Conservation (phyloP, 1,140 invertebrate genomes). For the Aethina tumida region DNA sequence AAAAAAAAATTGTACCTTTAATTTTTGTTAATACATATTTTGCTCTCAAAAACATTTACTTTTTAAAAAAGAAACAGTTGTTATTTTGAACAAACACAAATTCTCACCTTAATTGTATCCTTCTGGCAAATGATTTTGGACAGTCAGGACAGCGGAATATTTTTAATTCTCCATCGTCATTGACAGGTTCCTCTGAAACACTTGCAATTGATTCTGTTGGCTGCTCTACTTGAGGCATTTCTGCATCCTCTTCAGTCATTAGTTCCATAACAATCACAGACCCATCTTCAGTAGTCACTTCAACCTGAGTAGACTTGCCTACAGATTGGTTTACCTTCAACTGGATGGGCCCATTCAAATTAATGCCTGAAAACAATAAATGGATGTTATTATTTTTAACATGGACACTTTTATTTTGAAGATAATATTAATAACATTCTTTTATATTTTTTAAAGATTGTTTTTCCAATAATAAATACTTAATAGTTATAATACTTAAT, state of each 20-base stretch:
- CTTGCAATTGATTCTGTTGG: background rate
- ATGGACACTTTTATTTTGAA: no score
- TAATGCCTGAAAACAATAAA: conserved; percentile 21
- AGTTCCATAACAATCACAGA: conserved; percentile 38
- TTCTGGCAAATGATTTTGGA: conserved; percentile 45
- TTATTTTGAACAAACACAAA: no score
- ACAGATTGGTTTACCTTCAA: conserved; percentile 33
- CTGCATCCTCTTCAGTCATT: conserved; percentile 32
- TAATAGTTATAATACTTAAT: background rate
- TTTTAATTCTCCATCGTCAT: conserved; percentile 40
- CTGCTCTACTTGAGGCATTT: conserved; percentile 8
- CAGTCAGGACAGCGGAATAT: conserved; percentile 48
- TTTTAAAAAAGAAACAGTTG: no score
- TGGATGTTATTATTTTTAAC: conserved; percentile 1
- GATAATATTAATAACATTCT: no score
- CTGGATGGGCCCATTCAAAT: conserved; percentile 31
- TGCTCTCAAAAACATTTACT: no score
- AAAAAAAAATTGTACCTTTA: no score
- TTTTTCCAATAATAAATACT: no score
- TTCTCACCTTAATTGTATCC: conserved; percentile 46
- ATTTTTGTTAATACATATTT: no score
- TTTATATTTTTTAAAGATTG: no score
- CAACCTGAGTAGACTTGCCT: conserved; percentile 35
- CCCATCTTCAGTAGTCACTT: conserved; percentile 38
- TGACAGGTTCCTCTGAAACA: conserved; percentile 9